Base-by-base conservation (phyloP, 2,888 invertebrate genomes). In the Icerya purchasi region DNA sequence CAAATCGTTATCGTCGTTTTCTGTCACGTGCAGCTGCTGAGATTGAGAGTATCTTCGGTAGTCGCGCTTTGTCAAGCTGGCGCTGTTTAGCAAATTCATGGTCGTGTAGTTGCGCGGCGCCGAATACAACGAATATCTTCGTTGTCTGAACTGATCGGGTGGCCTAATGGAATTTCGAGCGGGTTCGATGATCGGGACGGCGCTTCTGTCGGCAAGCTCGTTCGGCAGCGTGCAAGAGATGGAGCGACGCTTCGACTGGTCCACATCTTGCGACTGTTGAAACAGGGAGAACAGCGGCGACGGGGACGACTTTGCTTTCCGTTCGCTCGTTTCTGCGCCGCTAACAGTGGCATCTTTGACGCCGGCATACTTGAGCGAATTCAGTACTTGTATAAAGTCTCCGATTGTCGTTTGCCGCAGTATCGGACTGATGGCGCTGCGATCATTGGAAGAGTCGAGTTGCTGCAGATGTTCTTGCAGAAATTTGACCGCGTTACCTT, bases 351-450 rank as follows among this genome's bases (percentile, higher is more conserved):
- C 68, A 24, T 69, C 73, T 0, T 75, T 74, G 56, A 74, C 71
- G 1, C 76, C 72, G 36, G 14, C 14, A 36, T 36, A 5, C 64
- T 79, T 79, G 24, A 87, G 74, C n/a, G 81, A 78, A 54, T 85
- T 82, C 55, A 89, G 72, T 0, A 86, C 86, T 60, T 86, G 75
- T 23, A 89, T 76, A 58, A 89, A 77, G 71, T 89, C 87, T 1
- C 86, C 88, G 18, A 89, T 76, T 22, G 86, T 85, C 0, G 88
- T 88, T 66, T 86, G 82, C 70, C 88, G 88, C 59, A 88, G 72
- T 14, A 86, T 77, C 66, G 78, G 77, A 3, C 78, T 65, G n/a
- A n/a, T n/a, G n/a, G n/a, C n/a, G n/a, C n/a, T n/a, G n/a, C n/a
- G n/a, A 5, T 36, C 36, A 8, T 36, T 36, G 8, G 36, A 14